These are phyloP conservation scores for Antedon mediterranea DNA, from an alignment of 53 echinoderm and acorn worm genomes.

Conservation along the genomic window DNA sequence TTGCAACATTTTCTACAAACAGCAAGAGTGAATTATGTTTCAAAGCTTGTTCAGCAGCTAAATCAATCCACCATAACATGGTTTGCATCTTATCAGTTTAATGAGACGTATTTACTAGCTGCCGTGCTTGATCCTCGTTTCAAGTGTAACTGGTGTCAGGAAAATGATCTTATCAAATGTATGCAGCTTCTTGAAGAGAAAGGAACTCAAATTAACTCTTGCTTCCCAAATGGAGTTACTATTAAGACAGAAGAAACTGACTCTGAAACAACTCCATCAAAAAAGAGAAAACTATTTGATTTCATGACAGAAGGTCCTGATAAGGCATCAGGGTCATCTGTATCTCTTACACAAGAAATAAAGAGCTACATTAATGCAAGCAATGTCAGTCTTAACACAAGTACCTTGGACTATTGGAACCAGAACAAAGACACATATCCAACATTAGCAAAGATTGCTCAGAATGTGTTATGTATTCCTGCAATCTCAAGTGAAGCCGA, in stretches of 20 bases:
- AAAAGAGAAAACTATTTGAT: constrained; percentile 23
- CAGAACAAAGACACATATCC: constrained; percentile 12
- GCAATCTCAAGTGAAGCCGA: constrained; percentile 3
- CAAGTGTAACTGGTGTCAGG: constrained; percentile 15
- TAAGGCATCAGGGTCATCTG: constrained; percentile 5
- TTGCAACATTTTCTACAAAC: constrained; percentile 15
- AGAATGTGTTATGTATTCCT: constrained; percentile 16
- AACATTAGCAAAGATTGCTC: constrained; percentile 10
- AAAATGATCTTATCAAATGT: constrained; percentile 12
- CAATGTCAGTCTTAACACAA: constrained; percentile 9
- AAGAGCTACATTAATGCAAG: constrained; percentile 14
- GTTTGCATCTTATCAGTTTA: constrained; percentile 7
- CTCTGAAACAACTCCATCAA: neutral
- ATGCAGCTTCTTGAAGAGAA: constrained; percentile 4
- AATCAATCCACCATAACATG: constrained; percentile 8
- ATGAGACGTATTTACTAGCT: constrained; percentile 9
- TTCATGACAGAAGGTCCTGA: constrained; percentile 20
- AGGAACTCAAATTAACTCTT: constrained; percentile 2
- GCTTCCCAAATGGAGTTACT: neutral
- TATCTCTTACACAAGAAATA: constrained; percentile 13
- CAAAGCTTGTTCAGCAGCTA: constrained; percentile 14
- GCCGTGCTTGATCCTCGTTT: constrained; percentile 20
- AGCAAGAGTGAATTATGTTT: constrained; percentile 1
- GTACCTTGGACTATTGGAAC: constrained; percentile 16
- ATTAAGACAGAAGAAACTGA: constrained; percentile 6